Evolutionary conservation across 92 coral and sea anemone genomes (phyloP).

Genomic region (Parazoanthus atlanticus): DNA sequence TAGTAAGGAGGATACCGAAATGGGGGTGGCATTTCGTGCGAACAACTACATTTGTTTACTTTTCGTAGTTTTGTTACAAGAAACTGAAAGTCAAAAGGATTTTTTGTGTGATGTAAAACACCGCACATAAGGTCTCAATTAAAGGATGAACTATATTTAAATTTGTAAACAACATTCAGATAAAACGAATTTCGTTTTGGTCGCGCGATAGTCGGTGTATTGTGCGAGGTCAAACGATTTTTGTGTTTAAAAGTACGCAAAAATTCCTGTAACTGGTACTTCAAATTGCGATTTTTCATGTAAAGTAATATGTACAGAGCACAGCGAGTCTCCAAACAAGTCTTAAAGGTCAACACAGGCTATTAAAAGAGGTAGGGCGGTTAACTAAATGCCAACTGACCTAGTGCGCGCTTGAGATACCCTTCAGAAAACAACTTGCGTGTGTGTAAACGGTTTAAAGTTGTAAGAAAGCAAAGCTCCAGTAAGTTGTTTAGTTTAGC

Average conservation of each 20-base stretch:
- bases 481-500: neutral
- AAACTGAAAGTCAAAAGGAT: constrained; percentile 1
- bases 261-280: neutral
- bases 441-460: neutral
- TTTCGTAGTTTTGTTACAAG: neutral
- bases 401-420: neutral
- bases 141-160: neutral
- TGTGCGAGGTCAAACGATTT: neutral
- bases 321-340: neutral
- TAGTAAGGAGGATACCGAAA: neutral
- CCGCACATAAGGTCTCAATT: neutral
- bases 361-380: neutral
- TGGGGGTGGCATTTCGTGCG: constrained; percentile 7
- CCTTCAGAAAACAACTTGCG: neutral
- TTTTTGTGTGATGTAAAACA: constrained; percentile 1
- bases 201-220: neutral
- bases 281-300: neutral
- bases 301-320: neutral
- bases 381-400: neutral
- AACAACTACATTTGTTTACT: neutral
- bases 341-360: neutral
- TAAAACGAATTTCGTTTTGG: neutral
- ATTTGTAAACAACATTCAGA: neutral
- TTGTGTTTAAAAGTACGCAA: too few species aligned
- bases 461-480: neutral